Evolutionary conservation across 2,888 invertebrate genomes (phyloP), one percentile per base, ranked within the genome.

Genomic region (Eristalis intricaria): DNA sequence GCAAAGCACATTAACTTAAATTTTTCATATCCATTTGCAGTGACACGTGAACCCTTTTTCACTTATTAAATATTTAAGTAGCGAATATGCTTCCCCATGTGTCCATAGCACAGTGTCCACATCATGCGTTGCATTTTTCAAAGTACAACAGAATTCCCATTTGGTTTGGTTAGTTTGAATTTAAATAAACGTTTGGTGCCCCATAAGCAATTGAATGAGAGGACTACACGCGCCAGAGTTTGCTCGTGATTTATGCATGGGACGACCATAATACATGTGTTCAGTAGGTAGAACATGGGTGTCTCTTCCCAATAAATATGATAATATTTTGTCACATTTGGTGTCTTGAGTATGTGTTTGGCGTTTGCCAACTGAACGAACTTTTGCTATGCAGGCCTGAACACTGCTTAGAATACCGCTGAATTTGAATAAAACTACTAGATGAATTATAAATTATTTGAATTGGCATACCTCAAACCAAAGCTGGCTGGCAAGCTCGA

Each of bases 211-310:
- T 38, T 60, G 38, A 56, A 19, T 8, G 50, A 50, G 50, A 13
- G 15, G n/a, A 60, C n/a, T 15, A 40, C 66, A 66, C 58, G 65
- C 65, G 13, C n/a, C 43, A 77, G 23, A 50, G 69, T 15, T 69
- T 63, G n/a, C 22, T 69, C 50, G 35, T 69, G 68, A 68, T 63
- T 63, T 63, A 77, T 77, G 32, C 56, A 69, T 77, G 26, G 63
- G 15, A 63, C 22, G 50, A 19, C 38, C 58, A 29, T 43, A 40
- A 35, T 50, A 50, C 50, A 50, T 50, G 50, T 50, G 50, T 50
- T n/a, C 50, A 50, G 50, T 40, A 69, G 43, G n/a, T 29, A 50
- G 50, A 63, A 22, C 68, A 63, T 35, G 63, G 77, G 35, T 77
- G 56, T 61, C 15, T 38, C 8, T 63, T 13, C 61, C 50, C 26